Evolutionary conservation across 2,113 vertebrate genomes (phyloP).

Genomic region (Elephantulus edwardii): DNA sequence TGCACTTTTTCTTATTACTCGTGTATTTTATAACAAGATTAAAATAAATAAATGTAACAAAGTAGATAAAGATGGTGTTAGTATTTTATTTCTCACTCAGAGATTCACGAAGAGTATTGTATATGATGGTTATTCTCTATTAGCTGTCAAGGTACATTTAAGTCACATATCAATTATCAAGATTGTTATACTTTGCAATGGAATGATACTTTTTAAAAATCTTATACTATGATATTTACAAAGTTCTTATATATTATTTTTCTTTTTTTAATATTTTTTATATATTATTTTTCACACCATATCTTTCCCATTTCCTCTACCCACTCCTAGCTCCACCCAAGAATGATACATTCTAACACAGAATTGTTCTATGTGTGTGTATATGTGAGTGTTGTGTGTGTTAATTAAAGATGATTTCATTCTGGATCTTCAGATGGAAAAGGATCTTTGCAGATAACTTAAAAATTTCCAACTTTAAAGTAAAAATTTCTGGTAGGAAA

Average conservation of each 20-base stretch:
- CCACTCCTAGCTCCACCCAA: too few species aligned
- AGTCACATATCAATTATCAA: neutral
- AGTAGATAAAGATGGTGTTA: slow-evolving; percentile 10
- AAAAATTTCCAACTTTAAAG: neutral
- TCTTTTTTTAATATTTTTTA: too few species aligned
- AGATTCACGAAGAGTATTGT: neutral
- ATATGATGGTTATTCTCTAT: neutral
- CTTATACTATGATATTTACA: too few species aligned
- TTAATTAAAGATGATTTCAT: neutral
- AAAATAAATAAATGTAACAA: neutral
- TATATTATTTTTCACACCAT: too few species aligned
- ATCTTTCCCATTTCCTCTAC: too few species aligned
- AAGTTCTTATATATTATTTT: too few species aligned
- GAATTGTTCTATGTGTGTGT: too few species aligned
- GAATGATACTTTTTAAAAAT: neutral
- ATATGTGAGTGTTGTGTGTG: neutral
- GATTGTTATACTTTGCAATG: neutral
- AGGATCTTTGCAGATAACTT: neutral
- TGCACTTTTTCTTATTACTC: neutral
- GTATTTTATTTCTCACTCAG: accelerated
- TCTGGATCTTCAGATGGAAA: neutral
- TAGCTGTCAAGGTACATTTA: neutral
- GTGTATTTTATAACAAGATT: neutral
- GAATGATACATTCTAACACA: neutral
- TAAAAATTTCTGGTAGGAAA: neutral